phyloP scores from a whole-genome alignment of 1,140 invertebrate genomes.

The Contarinia nasturtii region DNA sequence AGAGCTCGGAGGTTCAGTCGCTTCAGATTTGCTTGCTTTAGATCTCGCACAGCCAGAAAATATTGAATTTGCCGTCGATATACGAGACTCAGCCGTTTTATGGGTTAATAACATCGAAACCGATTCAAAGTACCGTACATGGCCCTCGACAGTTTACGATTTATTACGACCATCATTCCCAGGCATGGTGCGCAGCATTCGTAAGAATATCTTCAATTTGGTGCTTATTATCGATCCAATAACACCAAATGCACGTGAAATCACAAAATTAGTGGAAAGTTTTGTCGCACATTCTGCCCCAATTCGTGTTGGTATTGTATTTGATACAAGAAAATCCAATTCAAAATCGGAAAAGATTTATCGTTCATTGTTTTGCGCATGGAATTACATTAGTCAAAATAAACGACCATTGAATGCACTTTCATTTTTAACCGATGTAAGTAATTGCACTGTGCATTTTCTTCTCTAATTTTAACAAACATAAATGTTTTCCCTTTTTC shows the following conservation, averaged over 20 bases:
- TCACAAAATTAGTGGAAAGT: slow-evolving; percentile 78
- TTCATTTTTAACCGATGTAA: slow-evolving; percentile 66
- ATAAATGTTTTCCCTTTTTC: slow-evolving; percentile 8
- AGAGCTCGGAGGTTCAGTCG: slow-evolving; percentile 32
- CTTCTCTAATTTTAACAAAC: too few species aligned
- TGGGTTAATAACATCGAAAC: slow-evolving; percentile 93
- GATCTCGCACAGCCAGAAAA: slow-evolving; percentile 42
- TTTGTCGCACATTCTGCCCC: slow-evolving; percentile 80
- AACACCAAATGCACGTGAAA: slow-evolving; percentile 39
- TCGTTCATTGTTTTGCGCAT: slow-evolving; percentile 75
- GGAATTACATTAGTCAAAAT: slow-evolving; percentile 73
- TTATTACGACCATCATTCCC: slow-evolving; percentile 88
- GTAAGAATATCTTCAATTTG: slow-evolving; percentile 88
- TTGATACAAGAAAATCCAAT: slow-evolving; percentile 42
- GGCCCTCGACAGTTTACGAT: slow-evolving; percentile 76
- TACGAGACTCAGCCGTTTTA: slow-evolving; percentile 75
- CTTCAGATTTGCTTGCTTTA: slow-evolving; percentile 47
- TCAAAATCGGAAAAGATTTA: slow-evolving; percentile 52
- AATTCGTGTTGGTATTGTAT: slow-evolving; percentile 76
- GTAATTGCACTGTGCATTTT: slow-evolving; percentile 8
- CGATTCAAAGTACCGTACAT: slow-evolving; percentile 68
- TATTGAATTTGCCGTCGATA: slow-evolving; percentile 80
- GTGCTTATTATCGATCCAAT: slow-evolving; percentile 79
- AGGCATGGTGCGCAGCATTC: slow-evolving; percentile 84
- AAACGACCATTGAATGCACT: slow-evolving; percentile 53